Base-by-base conservation (phyloP, 2,888 invertebrate species). In the Phalera bucephala region DNA sequence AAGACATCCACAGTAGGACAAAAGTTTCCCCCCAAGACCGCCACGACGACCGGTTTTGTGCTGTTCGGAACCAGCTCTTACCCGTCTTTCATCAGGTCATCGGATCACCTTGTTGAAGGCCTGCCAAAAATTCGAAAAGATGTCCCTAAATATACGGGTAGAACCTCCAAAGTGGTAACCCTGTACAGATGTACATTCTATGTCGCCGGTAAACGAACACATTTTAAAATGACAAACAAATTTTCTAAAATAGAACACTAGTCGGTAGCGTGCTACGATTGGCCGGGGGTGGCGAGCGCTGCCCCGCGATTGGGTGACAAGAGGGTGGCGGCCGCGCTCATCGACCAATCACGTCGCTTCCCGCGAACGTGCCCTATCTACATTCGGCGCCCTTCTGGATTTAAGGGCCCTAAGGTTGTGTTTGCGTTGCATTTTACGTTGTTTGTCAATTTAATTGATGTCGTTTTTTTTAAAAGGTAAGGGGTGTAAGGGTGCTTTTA, bases 371-470 rank as follows among this genome's bases (percentile, higher is more conserved):
- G 87, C 83, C 72, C 71, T 87, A 88, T 88, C 87, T 82, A 57
- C 49, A 36, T 62, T 62, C 49, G 51, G 69, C 72, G 72, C 80
- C 80, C 81, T 73, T 60, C 52, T 52, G 54, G 68, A 63, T 67
- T 74, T 68, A 66, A 78, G 77, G 76, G 77, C 74, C 66, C 74
- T 72, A 74, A 71, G 76, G 76, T 73, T 75, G 53, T 86, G 88
- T 88, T 88, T 87, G 78, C 82, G 73, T 55, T 78, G 87, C 87
- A 73, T 83, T 86, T 82, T 76, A 67, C 42, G 56, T 75, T 88
- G 87, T 88, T 88, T 88, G 87, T 76, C 74, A 64, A 73, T 70
- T 76, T 82, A 82, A 82, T 82, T 80, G 81, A 80, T 81, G 78
- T 72, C 73, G 67, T 70, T 77, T 78, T 77, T 73, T 73, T 17